Base-by-base conservation (phyloP, 1,140 invertebrate genomes). In the Nilaparvata lugens region DNA sequence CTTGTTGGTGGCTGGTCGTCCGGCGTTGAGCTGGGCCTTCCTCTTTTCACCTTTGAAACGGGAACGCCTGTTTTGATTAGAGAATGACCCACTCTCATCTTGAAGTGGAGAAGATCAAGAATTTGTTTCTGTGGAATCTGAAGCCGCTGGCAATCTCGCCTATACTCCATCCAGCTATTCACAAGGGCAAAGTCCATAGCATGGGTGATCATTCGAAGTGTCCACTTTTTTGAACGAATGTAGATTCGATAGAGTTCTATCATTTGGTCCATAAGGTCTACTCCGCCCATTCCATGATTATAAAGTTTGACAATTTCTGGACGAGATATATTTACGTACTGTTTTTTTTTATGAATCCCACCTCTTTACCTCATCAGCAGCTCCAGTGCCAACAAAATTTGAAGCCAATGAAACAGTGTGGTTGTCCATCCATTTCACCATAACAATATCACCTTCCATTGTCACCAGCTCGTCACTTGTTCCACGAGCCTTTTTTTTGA, bases 391-490 rank as follows among this genome's bases (percentile, higher is more conserved):
- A 65, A 73, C 56, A 68, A 72, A 75, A 69, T 75, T 75, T 42
- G 73, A 75, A 56, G 68, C 72, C 23, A 75, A 35, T 64, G 68
- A 58, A 56, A 72, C 71, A 61, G 66, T 63, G 53, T 69, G 71
- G 65, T 74, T 75, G 62, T 75, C 72, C 55, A 72, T 35, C 74
- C 71, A 75, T 54, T 73, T 74, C 43, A 69, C 68, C 38, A 75
- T 56, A 62, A 69, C 69, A 64, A 69, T 62, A 66, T 67, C 66
- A 60, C 62, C 63, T 43, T 70, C 66, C 67, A 42, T 58, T 56
- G 67, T 74, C 62, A 31, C 66, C 43, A 73, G 56, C 67, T 72
- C 72, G 62, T 75, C 69, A 68, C 66, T 42, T 69, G 67, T 72
- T 23, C 70, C 72, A 60, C 71, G 31, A 35, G 31, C 2, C 31